phyloP scores from a whole-genome alignment of 2,888 invertebrate genomes.

The Lasioglossum leucozonium region DNA sequence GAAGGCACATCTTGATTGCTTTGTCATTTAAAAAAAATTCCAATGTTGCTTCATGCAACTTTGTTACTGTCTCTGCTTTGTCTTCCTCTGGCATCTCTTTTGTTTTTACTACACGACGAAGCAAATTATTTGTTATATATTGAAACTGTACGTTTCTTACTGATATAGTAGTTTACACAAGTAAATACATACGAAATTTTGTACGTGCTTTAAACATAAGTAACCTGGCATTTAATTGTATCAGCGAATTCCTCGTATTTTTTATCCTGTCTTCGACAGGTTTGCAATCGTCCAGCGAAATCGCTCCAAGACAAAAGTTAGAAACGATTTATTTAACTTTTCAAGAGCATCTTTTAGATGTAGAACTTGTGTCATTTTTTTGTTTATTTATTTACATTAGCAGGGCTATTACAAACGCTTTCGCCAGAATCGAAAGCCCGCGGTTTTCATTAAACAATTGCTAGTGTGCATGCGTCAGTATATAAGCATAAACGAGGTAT shows the following conservation, averaged over 20 bases:
- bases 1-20: constrained; percentile 61
- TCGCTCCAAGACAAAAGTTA: constrained; percentile 69
- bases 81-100: constrained; percentile 6
- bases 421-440: neutral
- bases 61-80: constrained; percentile 26
- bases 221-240: constrained; percentile 60
- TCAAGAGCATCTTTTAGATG: constrained; percentile 49
- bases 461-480: neutral
- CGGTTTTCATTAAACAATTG: neutral
- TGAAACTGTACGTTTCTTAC: neutral
- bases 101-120: neutral
- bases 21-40: constrained; percentile 55
- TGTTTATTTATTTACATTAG: neutral
- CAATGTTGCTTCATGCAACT: constrained; percentile 52
- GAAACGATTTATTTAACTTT: constrained; percentile 48
- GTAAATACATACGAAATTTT: constrained; percentile 56
- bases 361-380: constrained; percentile 18
- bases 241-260: constrained; percentile 53
- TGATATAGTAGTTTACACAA: neutral
- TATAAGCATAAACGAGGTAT: no score
- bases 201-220: constrained; percentile 62
- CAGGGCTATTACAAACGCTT: neutral
- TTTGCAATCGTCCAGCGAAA: constrained; percentile 67
- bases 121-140: neutral
- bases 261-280: constrained; percentile 68